Evolutionary conservation across 2,888 invertebrate genomes (phyloP).

Genomic region (Rhyacophila evoluta): DNA sequence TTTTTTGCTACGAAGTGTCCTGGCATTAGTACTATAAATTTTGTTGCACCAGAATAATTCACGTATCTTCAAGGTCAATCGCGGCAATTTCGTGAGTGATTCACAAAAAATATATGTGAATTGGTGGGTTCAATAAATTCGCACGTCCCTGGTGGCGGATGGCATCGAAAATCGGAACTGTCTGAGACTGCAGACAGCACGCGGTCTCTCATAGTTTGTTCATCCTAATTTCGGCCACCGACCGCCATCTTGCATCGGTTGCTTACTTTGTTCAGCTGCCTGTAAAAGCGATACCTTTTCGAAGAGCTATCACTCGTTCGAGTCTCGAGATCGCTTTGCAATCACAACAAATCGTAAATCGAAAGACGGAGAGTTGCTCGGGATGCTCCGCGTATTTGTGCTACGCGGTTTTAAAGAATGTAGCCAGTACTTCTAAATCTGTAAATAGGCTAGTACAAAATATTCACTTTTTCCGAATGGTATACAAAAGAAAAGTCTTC

Average conservation of each 20-base stretch:
- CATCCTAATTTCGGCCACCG: constrained; percentile 31
- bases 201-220: constrained; percentile 29
- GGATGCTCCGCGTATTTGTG: no score
- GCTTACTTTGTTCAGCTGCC: constrained; percentile 14
- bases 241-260: constrained; percentile 8
- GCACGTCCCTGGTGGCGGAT: background rate
- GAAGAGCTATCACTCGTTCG: background rate
- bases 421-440: no score
- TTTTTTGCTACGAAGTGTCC: no score
- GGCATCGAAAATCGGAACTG: background rate
- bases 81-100: no score
- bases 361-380: background rate
- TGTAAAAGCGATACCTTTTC: background rate
- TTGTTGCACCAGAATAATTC: no score
- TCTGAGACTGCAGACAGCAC: constrained; percentile 8
- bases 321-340: constrained; percentile 9
- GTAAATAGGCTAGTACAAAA: no score
- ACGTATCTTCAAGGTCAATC: no score
- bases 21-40: no score
- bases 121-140: background rate
- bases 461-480: no score
- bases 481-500: no score
- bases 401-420: no score
- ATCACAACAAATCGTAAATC: constrained; percentile 17
- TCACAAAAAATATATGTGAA: no score